Evolutionary conservation across 2,888 invertebrate species (phyloP), one percentile per base, ranked within the genome.

Genomic region (Ganaspis brasiliensis): DNA sequence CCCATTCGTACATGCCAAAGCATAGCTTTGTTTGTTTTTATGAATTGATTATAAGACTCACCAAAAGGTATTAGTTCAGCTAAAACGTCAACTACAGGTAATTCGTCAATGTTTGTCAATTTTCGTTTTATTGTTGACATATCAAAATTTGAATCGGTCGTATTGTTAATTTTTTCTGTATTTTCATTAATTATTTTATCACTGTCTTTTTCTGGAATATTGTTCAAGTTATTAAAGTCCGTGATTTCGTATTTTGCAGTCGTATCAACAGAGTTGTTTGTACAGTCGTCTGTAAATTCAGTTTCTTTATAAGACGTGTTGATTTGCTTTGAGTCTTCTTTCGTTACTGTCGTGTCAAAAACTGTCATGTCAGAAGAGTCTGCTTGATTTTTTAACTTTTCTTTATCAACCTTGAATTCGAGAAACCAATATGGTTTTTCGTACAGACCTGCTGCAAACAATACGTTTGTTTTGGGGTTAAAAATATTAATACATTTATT

Each of bases 1-100:
- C 79, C 82, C 35, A 82, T 24, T 52, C 52, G 52, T 8, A 52
- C 52, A 52, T 52, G 52, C 52, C 52, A 52, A 80, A 31, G 35
- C 72, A 76, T n/a, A n/a, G n/a, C 71, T 75, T 76, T 40, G 24
- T 67, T 14, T 12, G 37, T 14, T 21, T 55, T 24, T 1, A 45
- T 45, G 45, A 52, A 52, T 4, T 52, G 3, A 19, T n/a, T 52
- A 8, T 52, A 52, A 52, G 52, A 4, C 6, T 52, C 6, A 52
- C 19, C 52, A 52, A 59, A 59, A 6, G 59, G 59, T 2, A 3
- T 59, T 14, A 59, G 21, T 21, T 59, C 59, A 21, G 19, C 59
- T 21, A 59, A 6, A 26, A 31, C 59, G 6, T 59, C 59, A 19
- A 59, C 1, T 19, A 8, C 5, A 1, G 59, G 0, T 1, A 59